Evolutionary conservation across 2,113 vertebrate genomes (phyloP), one percentile per base, ranked within the genome.

Genomic region (Xenus cinereus): DNA sequence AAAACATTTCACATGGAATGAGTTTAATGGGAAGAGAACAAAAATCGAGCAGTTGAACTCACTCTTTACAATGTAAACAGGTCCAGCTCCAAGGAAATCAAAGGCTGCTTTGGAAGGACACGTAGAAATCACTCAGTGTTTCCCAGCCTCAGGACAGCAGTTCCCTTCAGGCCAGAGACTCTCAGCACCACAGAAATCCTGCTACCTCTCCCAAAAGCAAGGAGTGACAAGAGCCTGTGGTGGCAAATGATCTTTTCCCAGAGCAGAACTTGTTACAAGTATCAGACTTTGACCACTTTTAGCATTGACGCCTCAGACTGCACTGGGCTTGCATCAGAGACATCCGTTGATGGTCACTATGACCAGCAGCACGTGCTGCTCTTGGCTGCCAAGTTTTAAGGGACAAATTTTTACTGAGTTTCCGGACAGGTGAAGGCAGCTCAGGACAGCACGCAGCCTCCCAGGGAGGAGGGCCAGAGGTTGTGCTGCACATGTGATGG

Each of bases 41-140:
- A 28, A 85, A 91, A 50, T 6, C 21, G 21, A 46, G 16, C 22
- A 26, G n/a, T 41, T 46, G 63, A 39, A 74, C 60, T 64, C 32
- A 71, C 4, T 64, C 78, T 62, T 76, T 48, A n/a, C 28, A 46
- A 15, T 24, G 66, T 30, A 74, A 83, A 57, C 45, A 88, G n/a
- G 23, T 39, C 32, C n/a, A 63, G 23, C 32, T 90, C 76, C 56
- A 93, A 74, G 60, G 43, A 90, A 94, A 69, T 51, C 30, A 93
- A 66, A 54, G 0, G 0, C 12, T 77, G n/a, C 50, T 76, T 76
- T 87, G 67, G 81, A 62, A 82, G 35, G 69, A 30, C 13, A 21
- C 4, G 15, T 32, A 37, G 19, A 51, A 60, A 22, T 59, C 33
- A 30, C 45, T 43, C 53, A 17, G 37, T 4, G 33, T 27, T 56